These are phyloP conservation scores for Laupala kohalensis DNA, from an alignment of 1,140 invertebrate genomes.

Conservation along the genomic window DNA sequence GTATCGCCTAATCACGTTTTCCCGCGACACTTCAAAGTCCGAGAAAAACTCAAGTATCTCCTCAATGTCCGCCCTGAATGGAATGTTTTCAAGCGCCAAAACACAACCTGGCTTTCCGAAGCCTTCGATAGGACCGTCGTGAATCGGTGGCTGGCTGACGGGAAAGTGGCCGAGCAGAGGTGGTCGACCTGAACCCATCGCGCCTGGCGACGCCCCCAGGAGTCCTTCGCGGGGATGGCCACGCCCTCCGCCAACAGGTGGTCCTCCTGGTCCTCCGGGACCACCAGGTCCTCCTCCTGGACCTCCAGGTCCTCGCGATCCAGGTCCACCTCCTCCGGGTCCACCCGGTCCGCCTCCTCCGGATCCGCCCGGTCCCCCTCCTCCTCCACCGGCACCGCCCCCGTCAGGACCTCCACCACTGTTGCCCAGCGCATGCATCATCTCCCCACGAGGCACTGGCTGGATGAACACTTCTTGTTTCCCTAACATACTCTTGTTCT, in stretches of 20 bases:
- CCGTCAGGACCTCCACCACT: neutral
- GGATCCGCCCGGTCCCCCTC: neutral
- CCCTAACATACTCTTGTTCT: slow-evolving; percentile 53
- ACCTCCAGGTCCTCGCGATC: neutral
- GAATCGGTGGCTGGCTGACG: neutral
- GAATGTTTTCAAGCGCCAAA: slow-evolving; percentile 69
- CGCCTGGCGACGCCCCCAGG: neutral
- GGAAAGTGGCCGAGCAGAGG: slow-evolving; percentile 1
- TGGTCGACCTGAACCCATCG: neutral
- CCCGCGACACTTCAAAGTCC: slow-evolving; percentile 54
- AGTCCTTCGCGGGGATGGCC: slow-evolving; percentile 2
- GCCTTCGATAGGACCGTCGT: slow-evolving; percentile 31
- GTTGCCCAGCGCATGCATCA: slow-evolving; percentile 32
- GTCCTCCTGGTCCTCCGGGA: neutral
- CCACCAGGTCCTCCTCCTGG: neutral
- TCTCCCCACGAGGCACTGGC: slow-evolving; percentile 46
- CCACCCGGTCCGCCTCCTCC: neutral
- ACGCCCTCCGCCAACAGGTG: neutral
- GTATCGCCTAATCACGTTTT: slow-evolving; percentile 68
- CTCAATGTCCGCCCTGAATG: slow-evolving; percentile 67
- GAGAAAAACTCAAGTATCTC: slow-evolving; percentile 80
- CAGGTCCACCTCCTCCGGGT: neutral
- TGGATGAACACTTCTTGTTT: slow-evolving; percentile 49
- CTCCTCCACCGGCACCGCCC: neutral
- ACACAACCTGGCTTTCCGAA: slow-evolving; percentile 72